A percentile compares a stretch with the other conserved stretches of the same genome.
Conservation (phyloP, 2,113 vertebrate genomes). For the Campylomormyrus numenius region DNA sequence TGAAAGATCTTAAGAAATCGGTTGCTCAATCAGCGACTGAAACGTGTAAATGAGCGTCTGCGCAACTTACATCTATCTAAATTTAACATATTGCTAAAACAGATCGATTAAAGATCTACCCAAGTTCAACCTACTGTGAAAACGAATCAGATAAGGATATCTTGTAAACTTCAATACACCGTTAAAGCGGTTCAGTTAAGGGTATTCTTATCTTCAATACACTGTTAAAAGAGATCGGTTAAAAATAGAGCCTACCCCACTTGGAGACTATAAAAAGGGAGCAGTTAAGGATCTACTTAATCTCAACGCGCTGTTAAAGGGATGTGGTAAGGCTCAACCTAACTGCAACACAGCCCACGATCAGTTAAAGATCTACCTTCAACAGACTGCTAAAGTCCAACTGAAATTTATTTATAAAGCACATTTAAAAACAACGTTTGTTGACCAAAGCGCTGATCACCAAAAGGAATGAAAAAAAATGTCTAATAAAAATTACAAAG, state of each 20-base stretch:
- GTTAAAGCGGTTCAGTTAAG: not conserved
- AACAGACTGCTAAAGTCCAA: not conserved
- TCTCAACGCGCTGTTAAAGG: not conserved
- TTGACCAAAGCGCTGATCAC: not conserved
- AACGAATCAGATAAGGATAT: not conserved
- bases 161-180: not conserved
- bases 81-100: not conserved
- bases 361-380: not conserved
- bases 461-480: not conserved
- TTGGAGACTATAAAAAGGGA: not conserved
- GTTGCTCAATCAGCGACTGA: not conserved
- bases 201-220: not conserved
- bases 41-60: not conserved
- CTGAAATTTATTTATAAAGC: not conserved
- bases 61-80: not conserved
- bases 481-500: not conserved
- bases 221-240: not conserved
- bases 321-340: not conserved
- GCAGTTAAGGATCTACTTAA: not conserved
- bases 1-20: not conserved
- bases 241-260: not conserved
- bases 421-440: not conserved
- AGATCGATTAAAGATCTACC: not conserved
- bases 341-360: not conserved
- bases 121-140: not conserved